These are phyloP conservation scores for Ceratoteleas bidentatus DNA, from an alignment of 1,140 invertebrate genomes.

Conservation along the genomic window DNA sequence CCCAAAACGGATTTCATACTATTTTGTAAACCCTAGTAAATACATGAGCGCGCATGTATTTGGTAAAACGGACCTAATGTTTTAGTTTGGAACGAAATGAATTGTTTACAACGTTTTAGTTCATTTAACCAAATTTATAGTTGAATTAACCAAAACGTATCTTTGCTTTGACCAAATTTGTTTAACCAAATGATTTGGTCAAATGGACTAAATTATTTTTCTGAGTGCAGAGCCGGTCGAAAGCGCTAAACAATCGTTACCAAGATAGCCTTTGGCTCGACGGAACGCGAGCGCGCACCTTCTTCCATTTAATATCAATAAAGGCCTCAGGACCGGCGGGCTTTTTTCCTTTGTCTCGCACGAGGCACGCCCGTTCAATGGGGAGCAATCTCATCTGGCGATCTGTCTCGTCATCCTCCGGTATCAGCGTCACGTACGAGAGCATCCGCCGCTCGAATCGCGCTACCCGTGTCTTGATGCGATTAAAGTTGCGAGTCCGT, in stretches of 20 bases:
- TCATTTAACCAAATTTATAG: too few relatives aligned
- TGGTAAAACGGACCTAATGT: too few relatives aligned
- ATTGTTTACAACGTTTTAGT: too few relatives aligned
- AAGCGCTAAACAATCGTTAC: slow-evolving; percentile 22
- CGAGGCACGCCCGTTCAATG: slow-evolving; percentile 40
- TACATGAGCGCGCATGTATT: too few relatives aligned
- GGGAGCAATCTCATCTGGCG: slow-evolving; percentile 66
- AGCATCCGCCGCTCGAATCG: slow-evolving; percentile 48
- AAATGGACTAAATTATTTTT: too few relatives aligned
- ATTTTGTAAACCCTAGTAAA: too few relatives aligned
- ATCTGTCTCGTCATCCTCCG: slow-evolving; percentile 68
- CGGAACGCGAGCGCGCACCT: slow-evolving; percentile 6
- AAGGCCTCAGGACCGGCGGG: slow-evolving; percentile 16
- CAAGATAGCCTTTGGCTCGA: slow-evolving; percentile 17
- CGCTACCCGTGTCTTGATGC: slow-evolving; percentile 67
- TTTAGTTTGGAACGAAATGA: too few relatives aligned
- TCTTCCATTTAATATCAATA: slow-evolving; percentile 60
- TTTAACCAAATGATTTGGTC: too few relatives aligned
- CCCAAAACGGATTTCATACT: too few relatives aligned
- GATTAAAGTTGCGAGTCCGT: slow-evolving; percentile 71
- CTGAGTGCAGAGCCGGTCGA: neutral
- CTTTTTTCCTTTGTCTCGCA: slow-evolving; percentile 42
- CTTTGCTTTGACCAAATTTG: too few relatives aligned
- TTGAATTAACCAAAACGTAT: too few relatives aligned
- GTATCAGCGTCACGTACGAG: slow-evolving; percentile 69